These are phyloP conservation scores for Prunella fulvescens DNA, from an alignment of 2,113 vertebrate genomes.

Conservation along the genomic window DNA sequence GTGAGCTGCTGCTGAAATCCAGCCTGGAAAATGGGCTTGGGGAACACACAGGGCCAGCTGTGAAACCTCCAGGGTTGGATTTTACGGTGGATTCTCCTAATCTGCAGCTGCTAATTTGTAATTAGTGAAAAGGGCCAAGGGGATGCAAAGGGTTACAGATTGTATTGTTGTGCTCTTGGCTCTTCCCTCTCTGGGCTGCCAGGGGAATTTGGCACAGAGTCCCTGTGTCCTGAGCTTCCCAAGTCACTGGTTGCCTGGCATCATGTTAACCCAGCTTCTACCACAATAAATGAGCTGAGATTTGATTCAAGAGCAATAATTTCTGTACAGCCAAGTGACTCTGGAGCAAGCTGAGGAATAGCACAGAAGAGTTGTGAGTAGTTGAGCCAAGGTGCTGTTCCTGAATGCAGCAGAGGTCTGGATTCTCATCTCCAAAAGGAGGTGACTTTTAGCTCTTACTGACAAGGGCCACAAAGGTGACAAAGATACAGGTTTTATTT, in stretches of 20 bases:
- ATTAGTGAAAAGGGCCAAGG: not conserved
- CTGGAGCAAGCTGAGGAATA: not conserved
- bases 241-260: not conserved
- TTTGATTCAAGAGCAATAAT: not conserved
- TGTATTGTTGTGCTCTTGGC: not conserved
- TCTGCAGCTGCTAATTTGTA: not conserved
- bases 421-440: not conserved
- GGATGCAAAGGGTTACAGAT: not conserved
- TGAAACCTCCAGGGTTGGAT: not conserved
- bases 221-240: not conserved
- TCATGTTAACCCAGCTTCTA: not conserved
- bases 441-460: not conserved
- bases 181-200: not conserved
- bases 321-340: not conserved
- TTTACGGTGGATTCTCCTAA: not conserved
- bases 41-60: not conserved
- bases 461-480: not conserved
- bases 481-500: not conserved
- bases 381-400: not conserved
- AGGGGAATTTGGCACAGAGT: not conserved
- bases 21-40: not conserved
- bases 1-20: not conserved
- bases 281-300: not conserved
- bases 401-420: not conserved
- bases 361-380: not conserved